Base-by-base conservation (phyloP, 2,797 vertebrate species). In the Euthynnus affinis region DNA sequence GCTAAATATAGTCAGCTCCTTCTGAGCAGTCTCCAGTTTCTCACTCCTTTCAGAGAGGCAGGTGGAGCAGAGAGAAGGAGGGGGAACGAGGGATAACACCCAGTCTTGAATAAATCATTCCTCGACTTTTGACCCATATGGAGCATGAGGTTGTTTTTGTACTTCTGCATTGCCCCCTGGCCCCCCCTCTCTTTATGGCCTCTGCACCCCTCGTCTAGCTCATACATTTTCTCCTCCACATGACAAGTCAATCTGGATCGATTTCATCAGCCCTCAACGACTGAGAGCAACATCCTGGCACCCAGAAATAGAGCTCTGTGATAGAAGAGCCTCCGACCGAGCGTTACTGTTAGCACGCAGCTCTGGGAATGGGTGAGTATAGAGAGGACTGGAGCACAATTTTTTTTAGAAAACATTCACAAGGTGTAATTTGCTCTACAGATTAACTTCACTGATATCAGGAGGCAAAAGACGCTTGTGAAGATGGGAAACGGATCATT, bases 41-140 rank as follows among this genome's bases (percentile, higher is more conserved):
- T 91, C 84, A 92, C 82, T 93, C 92, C 92, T 93, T 92, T 92
- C 88, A 68, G 71, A 93, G 91, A 90, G 93, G 93, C 93, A 95
- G 91, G 92, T 93, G 93, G 91, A 92, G 81, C 71, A 81, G 72
- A 78, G 80, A 82, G 84, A 65, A 71, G 74, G 74, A 57, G 72
- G 18, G 55, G 72, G 42, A 29, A 32, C 79, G 60, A 42, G 85
- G 80, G 76, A 80, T 76, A 87, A 78, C 74, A 89, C 76, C 83
- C 82, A 80, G 61, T 83, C 72, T 87, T 89, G 90, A 91, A 91
- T 90, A 92, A 91, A 93, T 91, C 90, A 91, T 87, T 86, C 80
- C 80, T 83, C 27, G 70, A 92, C 91, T 93, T 92, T 87, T 92
- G 91, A 91, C 93, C 88, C 87, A 91, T 85, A 90, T 91, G 83